Evolutionary conservation across 2,113 vertebrate species (phyloP).

Genomic region (Anoplopoma fimbria): DNA sequence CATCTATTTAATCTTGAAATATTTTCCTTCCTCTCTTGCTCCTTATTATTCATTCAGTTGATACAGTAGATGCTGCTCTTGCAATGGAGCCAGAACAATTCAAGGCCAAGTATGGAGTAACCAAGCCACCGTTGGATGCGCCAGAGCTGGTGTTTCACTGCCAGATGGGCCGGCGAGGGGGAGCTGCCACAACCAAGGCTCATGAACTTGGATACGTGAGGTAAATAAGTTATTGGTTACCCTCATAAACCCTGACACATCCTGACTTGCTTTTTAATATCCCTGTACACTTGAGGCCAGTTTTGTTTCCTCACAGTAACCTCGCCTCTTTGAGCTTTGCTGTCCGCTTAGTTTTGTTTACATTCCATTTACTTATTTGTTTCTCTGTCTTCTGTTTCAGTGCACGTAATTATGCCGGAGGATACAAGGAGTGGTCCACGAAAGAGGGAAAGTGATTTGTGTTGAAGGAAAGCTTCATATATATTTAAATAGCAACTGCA

Average conservation of each 20-base stretch:
- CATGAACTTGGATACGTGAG: conserved; percentile 77
- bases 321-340: not conserved
- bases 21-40: not conserved
- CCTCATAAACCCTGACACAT: not conserved
- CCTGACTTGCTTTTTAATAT: not conserved
- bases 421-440: conserved; percentile 84
- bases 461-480: not conserved
- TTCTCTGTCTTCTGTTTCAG: conserved; percentile 69
- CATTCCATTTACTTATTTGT: not conserved
- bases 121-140: conserved; percentile 80
- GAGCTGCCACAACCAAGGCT: conserved; percentile 80
- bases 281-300: not conserved
- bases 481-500: not conserved
- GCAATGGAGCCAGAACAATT: conserved; percentile 81
- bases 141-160: conserved; percentile 87
- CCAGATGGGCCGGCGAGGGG: conserved; percentile 82
- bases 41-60: conserved; percentile 70
- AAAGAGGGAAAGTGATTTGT: conserved; percentile 71
- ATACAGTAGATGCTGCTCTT: conserved; percentile 79
- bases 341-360: not conserved
- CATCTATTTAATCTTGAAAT: not conserved
- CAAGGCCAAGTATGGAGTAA: conserved; percentile 76
- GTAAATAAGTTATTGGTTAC: conserved; percentile 67
- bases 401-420: conserved; percentile 84
- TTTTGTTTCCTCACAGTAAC: not conserved